Conservation (phyloP, 2,888 invertebrate genomes). For the Cyclophora punctaria region DNA sequence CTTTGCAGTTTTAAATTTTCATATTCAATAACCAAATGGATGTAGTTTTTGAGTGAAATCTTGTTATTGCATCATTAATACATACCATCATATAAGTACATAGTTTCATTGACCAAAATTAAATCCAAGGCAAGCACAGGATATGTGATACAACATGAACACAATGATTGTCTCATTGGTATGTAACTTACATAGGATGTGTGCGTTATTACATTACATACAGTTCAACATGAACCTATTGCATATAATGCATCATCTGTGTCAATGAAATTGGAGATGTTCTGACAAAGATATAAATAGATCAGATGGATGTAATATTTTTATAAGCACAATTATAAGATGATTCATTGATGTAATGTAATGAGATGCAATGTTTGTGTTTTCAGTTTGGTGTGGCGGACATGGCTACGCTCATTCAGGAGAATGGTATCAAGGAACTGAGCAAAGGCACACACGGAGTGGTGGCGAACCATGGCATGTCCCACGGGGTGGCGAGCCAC, state of each 20-base stretch:
- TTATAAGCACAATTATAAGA: too few relatives aligned
- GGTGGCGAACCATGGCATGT: constrained; percentile 57
- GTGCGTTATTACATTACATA: too few relatives aligned
- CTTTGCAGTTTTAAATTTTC: too few relatives aligned
- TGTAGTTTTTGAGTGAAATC: too few relatives aligned
- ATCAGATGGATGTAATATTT: too few relatives aligned
- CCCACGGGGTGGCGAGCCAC: constrained; percentile 58
- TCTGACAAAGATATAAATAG: constrained; percentile 2
- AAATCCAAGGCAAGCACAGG: constrained; percentile 13
- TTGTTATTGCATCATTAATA: background rate
- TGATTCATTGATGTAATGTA: too few relatives aligned
- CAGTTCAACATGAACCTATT: background rate
- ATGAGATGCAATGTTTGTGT: constrained; percentile 1
- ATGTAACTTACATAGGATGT: too few relatives aligned
- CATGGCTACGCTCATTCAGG: constrained; percentile 89
- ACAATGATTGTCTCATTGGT: too few relatives aligned
- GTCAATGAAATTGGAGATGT: constrained; percentile 10
- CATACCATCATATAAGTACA: background rate
- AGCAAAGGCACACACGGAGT: constrained; percentile 77
- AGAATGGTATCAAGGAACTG: constrained; percentile 86
- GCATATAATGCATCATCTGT: background rate
- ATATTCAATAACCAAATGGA: too few relatives aligned
- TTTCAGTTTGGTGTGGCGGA: constrained; percentile 61
- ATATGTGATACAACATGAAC: constrained; percentile 9
- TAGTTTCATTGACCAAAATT: constrained; percentile 11